Base-by-base conservation (phyloP, 2,888 invertebrate genomes). In the Eilema caniola region DNA sequence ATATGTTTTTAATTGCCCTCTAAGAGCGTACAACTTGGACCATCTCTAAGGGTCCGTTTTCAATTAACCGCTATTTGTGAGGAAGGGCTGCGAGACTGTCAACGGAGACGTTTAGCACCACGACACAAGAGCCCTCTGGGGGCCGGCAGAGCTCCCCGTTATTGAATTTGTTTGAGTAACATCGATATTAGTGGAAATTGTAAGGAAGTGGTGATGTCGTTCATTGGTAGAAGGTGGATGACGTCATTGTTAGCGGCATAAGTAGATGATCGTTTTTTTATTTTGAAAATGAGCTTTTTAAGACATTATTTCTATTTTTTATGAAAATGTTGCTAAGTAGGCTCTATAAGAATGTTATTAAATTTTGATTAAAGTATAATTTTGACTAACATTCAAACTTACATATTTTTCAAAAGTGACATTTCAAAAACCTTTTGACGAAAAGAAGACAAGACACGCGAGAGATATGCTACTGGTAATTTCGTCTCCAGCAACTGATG, bases 51-150 rank as follows among this genome's bases (percentile, higher is more conserved):
- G 83, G 85, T 87, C 89, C 85, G 80, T 90, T 92, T 93, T 92
- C 94, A 94, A 94, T 93, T 93, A 94, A 90, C 88, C 86, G 86
- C 84, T 92, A 91, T 93, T 92, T 93, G 93, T 88, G 80, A 86
- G 88, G 72, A 71, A 72, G 73, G 74, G 71, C 65, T 68, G 59
- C 85, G 88, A 83, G 81, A 84, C 83, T 83, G 85, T 83, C 86
- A 82, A 79, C 80, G 84, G 77, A 85, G 87, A 87, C 88, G 85
- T 87, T 88, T 89, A 87, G 86, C 85, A 84, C 82, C 83, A 83
- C 79, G 80, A 71, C 71, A 78, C 78, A 79, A 70, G 62, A 78
- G 69, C 72, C 74, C 81, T 80, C 76, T 59, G 37, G 81, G 85
- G 85, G 79, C 73, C 80, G 76, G 53, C 64, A 53, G 64, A 23